A percentile compares a stretch with the other conserved stretches of the same genome.
phyloP scores from a whole-genome alignment of 2,797 vertebrate genomes.

The Oreochromis grahami region DNA sequence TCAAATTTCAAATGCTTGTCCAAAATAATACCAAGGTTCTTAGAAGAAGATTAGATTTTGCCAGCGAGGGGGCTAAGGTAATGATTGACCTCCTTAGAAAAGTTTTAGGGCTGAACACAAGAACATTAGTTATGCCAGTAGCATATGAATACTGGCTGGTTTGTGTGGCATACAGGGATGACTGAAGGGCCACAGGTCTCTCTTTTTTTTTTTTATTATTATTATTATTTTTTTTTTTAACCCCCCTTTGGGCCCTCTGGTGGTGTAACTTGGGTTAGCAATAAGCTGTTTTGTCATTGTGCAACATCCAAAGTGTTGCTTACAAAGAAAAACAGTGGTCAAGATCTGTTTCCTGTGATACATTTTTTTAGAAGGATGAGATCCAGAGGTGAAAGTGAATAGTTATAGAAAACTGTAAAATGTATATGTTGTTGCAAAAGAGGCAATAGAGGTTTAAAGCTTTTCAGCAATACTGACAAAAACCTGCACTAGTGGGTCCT shows the following conservation, averaged over 20 bases:
- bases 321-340: not conserved
- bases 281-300: not conserved
- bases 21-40: not conserved
- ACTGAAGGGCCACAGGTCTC: not conserved
- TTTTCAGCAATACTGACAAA: not conserved
- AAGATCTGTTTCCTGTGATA: not conserved
- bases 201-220: not conserved
- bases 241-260: not conserved
- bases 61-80: not conserved
- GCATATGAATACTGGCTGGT: not conserved
- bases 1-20: not conserved
- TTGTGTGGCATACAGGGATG: rapidly evolving
- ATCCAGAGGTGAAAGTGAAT: not conserved
- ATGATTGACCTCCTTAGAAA: not conserved
- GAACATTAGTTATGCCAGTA: not conserved
- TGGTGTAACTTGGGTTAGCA: not conserved
- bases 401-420: not conserved
- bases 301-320: not conserved
- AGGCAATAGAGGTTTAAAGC: not conserved
- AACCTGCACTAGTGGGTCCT: not conserved
- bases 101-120: not conserved
- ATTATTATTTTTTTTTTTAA: not conserved
- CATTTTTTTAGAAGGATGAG: no score
- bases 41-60: rapidly evolving
- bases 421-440: not conserved